Base-by-base conservation (phyloP, 2,113 vertebrate species). In the Percina caprodes region DNA sequence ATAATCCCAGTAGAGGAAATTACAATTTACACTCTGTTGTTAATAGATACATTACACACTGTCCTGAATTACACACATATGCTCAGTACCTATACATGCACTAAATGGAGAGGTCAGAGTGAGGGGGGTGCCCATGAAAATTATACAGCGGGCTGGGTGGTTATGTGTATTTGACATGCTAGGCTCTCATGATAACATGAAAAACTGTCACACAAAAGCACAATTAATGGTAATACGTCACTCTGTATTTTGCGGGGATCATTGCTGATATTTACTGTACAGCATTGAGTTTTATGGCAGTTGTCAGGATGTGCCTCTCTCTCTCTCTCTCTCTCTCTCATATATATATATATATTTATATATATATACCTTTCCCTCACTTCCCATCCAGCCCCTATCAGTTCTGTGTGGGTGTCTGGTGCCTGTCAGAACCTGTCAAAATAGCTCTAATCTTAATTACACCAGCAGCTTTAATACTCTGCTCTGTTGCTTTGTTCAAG, bases 381-480 rank as follows among this genome's bases (percentile, higher is more conserved):
- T 61, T 61, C 23, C 49, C 21, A 21, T 74, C 7, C 58, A 76
- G 39, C 48, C 65, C n/a, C 42, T 67, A 72, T 77, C 30, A 73
- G 42, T 55, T 35, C 35, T 5, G n/a, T 10, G 42, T 84, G 82
- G 78, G 70, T 71, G 83, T 90, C 87, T 89, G 89, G 75, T 87
- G 70, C 67, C 59, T 87, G 83, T 91, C 84, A 82, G 72, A 89
- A 84, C 69, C 61, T 73, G 67, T 79, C 59, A 85, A 91, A 86
- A 76, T 71, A 79, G 67, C 70, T 79, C 54, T 70, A 79, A 89
- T 89, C 62, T 61, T 81, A 86, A 91, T 89, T 83, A 86, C 85
- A 79, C 16, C 59, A 73, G 46, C 42, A 75, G 83, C 70, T 87
- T 88, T 89, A 86, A 79, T 83, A 75, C 35, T 61, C 26, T 55